Conservation (phyloP, 2,113 vertebrate species). For the Lasiurus cinereus region DNA sequence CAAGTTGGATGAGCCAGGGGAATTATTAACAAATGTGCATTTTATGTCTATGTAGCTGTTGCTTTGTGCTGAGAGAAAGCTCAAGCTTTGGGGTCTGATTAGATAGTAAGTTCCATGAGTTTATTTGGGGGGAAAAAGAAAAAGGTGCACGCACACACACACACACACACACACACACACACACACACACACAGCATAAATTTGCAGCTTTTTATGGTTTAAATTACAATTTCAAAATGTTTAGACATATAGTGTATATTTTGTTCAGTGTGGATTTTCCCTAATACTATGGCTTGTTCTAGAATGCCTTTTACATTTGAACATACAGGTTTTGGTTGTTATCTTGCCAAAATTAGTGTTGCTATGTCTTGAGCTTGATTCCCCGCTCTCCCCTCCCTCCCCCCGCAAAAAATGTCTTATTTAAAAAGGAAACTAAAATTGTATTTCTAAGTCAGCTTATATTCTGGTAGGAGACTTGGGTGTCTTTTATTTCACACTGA, state of each 20-base stretch:
- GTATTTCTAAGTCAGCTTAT: conserved; percentile 63
- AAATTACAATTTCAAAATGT: conserved; percentile 69
- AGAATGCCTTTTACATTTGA: conserved; percentile 66
- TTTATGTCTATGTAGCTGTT: conserved; percentile 66
- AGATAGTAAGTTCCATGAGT: conserved; percentile 54
- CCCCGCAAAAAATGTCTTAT: conserved; percentile 14
- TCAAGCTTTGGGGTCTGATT: conserved; percentile 49
- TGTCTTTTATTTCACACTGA: conserved; percentile 70
- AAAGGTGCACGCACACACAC: no score
- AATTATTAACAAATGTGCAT: conserved; percentile 54
- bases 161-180: no score
- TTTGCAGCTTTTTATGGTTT: conserved; percentile 54
- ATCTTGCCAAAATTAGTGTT: conserved; percentile 76
- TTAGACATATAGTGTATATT: conserved; percentile 53
- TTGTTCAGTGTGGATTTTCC: conserved; percentile 27
- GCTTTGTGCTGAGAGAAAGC: conserved; percentile 62
- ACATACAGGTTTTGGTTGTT: conserved; percentile 65
- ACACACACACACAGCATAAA: conserved; percentile 23
- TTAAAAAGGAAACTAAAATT: conserved; percentile 65
- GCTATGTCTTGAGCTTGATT: not conserved
- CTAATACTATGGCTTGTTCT: conserved; percentile 41
- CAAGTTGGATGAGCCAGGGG: conserved; percentile 74
- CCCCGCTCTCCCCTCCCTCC: no score
- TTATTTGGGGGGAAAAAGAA: conserved; percentile 80
- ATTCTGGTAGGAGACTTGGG: conserved; percentile 64